phyloP scores from a whole-genome alignment of 2,113 vertebrate species.

The Numenius arquata region DNA sequence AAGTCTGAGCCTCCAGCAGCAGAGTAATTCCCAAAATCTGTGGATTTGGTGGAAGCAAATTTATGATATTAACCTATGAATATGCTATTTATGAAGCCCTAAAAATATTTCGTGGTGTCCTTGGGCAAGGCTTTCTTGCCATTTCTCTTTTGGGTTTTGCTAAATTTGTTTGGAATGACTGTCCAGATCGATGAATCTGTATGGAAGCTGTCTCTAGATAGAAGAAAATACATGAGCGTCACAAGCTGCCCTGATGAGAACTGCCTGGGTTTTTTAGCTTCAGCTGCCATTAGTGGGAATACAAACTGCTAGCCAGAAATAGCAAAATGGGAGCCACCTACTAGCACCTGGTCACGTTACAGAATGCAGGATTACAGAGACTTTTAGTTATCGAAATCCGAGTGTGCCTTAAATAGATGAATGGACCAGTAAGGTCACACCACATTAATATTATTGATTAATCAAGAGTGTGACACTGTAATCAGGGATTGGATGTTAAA shows the following conservation, averaged over 20 bases:
- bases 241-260: neutral
- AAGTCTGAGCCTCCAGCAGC: constrained; percentile 20
- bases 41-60: neutral
- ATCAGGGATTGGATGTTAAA: neutral
- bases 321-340: neutral
- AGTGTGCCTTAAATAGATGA: neutral
- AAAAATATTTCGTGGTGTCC: neutral
- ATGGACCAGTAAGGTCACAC: neutral
- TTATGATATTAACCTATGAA: neutral
- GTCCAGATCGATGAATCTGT: neutral
- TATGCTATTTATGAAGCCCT: neutral
- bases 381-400: neutral
- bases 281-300: neutral
- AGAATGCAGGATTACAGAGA: neutral
- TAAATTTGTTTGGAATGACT: neutral
- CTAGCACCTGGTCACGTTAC: neutral
- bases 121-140: neutral
- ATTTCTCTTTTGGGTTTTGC: neutral
- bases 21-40: constrained; percentile 13
- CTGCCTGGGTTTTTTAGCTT: neutral
- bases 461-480: neutral
- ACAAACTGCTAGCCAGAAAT: neutral
- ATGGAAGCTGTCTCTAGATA: neutral
- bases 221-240: neutral
- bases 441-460: neutral